Percentiles rank a stretch among this genome's conserved stretches.
Evolutionary conservation across 1,140 invertebrate species (phyloP).

Genomic region (Zaprionus lachaisei): DNA sequence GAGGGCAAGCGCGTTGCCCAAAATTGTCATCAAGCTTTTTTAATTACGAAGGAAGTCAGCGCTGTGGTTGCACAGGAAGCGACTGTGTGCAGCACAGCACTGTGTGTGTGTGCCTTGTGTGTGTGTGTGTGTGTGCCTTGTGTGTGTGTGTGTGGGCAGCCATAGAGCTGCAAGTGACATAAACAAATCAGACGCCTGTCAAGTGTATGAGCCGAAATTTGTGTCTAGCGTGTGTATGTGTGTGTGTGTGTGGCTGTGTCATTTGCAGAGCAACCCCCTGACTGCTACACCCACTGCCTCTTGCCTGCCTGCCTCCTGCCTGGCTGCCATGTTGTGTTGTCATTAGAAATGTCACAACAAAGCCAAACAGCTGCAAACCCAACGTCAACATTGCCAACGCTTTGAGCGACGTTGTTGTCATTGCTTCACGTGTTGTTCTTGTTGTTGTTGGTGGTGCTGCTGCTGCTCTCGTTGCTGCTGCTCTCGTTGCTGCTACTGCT

Average conservation of each 20-base stretch:
- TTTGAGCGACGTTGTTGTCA: slow-evolving; percentile 33
- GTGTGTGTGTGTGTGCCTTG: slow-evolving; percentile 15
- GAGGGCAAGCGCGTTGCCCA: slow-evolving; percentile 54
- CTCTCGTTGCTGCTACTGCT: slow-evolving; percentile 11
- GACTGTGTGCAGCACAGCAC: background rate
- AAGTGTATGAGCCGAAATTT: slow-evolving; percentile 61
- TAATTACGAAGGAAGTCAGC: slow-evolving; percentile 64
- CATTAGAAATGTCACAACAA: slow-evolving; percentile 82
- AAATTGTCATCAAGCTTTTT: slow-evolving; percentile 82
- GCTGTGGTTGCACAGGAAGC: slow-evolving; percentile 29
- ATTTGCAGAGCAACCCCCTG: slow-evolving; percentile 60
- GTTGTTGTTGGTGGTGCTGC: slow-evolving; percentile 22
- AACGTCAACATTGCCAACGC: slow-evolving; percentile 58
- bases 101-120: background rate
- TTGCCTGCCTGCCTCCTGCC: slow-evolving; percentile 5
- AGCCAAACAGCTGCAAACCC: slow-evolving; percentile 74
- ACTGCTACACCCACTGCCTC: background rate
- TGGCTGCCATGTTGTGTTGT: slow-evolving; percentile 53
- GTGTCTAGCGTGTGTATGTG: slow-evolving; percentile 20
- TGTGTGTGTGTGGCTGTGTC: slow-evolving; percentile 48
- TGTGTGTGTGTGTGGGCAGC: slow-evolving; percentile 65
- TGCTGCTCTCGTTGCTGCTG: slow-evolving; percentile 16
- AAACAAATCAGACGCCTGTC: slow-evolving; percentile 82
- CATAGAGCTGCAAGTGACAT: slow-evolving; percentile 80
- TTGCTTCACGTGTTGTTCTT: slow-evolving; percentile 19